phyloP scores from a whole-genome alignment of 2,888 invertebrate genomes.

The Rhagophthalmus giganteus region DNA sequence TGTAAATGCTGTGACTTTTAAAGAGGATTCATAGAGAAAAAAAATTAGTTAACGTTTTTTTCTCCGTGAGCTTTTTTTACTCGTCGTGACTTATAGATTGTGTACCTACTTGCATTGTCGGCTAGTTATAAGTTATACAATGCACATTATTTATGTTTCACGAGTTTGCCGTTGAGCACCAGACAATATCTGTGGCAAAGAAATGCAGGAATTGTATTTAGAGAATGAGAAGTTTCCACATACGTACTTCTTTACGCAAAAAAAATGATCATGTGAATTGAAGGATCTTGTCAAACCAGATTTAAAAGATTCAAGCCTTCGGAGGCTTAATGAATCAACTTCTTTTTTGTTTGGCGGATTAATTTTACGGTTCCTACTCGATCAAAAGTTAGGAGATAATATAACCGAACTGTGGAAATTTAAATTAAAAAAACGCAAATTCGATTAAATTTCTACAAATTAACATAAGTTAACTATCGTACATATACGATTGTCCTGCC shows the following conservation, averaged over 20 bases:
- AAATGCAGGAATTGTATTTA: constrained; percentile 7
- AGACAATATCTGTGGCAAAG: constrained; percentile 14
- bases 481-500: background rate
- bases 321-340: no score
- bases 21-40: background rate
- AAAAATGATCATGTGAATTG: constrained; percentile 7
- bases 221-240: constrained; percentile 10
- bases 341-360: no score
- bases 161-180: constrained; percentile 7
- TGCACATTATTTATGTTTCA: constrained; percentile 20
- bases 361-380: no score
- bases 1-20: background rate
- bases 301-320: no score
- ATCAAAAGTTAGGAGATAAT: no score
- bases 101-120: constrained; percentile 34
- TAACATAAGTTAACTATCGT: no score
- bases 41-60: background rate
- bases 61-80: constrained; percentile 4
- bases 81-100: constrained; percentile 35
- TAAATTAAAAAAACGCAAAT: no score
- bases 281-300: constrained; percentile 7
- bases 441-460: no score
- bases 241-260: constrained; percentile 7
- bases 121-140: constrained; percentile 28
- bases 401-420: no score